Percentiles rank a stretch among this genome's conserved stretches.
Evolutionary conservation across 2,797 vertebrate genomes (phyloP).

Genomic region (Sebastes wilsoni): DNA sequence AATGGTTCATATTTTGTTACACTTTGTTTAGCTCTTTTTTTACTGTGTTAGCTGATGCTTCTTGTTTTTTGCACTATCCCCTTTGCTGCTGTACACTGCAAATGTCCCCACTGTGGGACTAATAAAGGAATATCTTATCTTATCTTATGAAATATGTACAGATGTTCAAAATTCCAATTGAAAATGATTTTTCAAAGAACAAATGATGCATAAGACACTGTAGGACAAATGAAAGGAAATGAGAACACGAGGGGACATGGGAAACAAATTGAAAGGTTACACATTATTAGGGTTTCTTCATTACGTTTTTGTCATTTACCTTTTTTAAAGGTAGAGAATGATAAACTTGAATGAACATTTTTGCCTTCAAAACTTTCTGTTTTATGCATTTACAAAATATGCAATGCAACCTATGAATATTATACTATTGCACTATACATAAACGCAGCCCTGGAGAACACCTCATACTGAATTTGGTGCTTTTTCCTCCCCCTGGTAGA

Average conservation of each 20-base stretch:
- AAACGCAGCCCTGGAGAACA: too few species aligned
- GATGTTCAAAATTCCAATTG: neutral
- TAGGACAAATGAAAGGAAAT: neutral
- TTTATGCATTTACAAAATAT: neutral
- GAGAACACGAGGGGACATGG: neutral
- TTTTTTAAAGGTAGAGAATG: neutral
- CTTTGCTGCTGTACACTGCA: too few species aligned
- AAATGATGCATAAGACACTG: neutral
- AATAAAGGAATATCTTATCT: too few species aligned
- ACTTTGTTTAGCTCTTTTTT: too few species aligned
- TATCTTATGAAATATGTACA: neutral
- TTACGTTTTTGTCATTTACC: neutral
- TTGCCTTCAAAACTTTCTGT: neutral
- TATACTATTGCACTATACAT: neutral
- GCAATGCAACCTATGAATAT: neutral
- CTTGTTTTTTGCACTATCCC: too few species aligned
- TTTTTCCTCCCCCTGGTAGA: neutral
- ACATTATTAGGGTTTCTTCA: neutral
- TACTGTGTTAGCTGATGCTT: too few species aligned
- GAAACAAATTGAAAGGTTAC: neutral
- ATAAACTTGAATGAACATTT: neutral
- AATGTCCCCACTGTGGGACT: too few species aligned
- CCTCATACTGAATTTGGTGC: neutral
- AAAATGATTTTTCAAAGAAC: neutral
- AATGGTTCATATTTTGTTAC: too few species aligned